Percentiles rank a stretch among this genome's conserved stretches.
Evolutionary conservation across 37 sponge, comb jelly and placozoan species (phyloP).

Genomic region (Agelas oroides): DNA sequence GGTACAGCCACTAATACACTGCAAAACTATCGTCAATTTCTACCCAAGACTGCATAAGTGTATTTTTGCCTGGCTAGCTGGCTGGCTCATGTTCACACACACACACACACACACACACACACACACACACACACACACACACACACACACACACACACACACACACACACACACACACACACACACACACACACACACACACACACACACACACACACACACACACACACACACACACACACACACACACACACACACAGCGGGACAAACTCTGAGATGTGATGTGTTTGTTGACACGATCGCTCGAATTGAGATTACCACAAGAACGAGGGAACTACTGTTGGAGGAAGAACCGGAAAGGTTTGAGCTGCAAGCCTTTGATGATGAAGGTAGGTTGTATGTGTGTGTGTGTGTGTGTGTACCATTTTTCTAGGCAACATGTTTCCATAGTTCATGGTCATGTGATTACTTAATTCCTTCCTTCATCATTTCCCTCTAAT

Average conservation of each 20-base stretch:
- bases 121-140: too few relatives aligned
- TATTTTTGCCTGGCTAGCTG: too few relatives aligned
- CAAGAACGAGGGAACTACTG: conserved; percentile 88
- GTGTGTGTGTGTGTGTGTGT: background rate
- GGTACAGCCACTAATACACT: too few relatives aligned
- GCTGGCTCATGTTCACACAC: too few relatives aligned
- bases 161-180: background rate
- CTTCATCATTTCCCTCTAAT: too few relatives aligned
- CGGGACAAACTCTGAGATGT: conserved; percentile 66
- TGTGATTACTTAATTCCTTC: too few relatives aligned
- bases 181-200: background rate
- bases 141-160: background rate
- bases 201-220: background rate
- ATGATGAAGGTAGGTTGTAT: conserved; percentile 72
- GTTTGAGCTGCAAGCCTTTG: conserved; percentile 87
- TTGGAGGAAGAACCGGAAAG: conserved; percentile 92
- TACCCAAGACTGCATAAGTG: too few relatives aligned
- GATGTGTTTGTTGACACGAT: conserved; percentile 94
- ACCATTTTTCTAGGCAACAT: too few relatives aligned
- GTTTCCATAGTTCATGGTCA: too few relatives aligned
- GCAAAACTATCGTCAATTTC: too few relatives aligned
- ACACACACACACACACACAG: conserved; percentile 34
- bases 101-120: too few relatives aligned
- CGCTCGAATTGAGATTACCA: conserved; percentile 84
- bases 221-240: background rate